Conservation (phyloP, 1,140 invertebrate species). For the Orius insidiosus region DNA sequence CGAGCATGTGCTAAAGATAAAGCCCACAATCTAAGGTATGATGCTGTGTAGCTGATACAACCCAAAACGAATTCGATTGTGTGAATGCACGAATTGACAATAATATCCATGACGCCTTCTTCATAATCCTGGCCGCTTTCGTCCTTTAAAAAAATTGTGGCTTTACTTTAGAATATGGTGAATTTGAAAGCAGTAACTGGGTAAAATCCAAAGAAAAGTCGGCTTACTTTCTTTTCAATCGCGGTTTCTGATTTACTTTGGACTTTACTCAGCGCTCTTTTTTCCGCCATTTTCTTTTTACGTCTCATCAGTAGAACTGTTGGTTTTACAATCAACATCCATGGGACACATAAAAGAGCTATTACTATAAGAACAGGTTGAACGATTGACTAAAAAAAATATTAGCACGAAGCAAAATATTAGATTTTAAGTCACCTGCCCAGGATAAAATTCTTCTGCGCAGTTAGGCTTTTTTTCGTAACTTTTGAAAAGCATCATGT, state of each 20-base stretch:
- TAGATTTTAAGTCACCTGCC: slow-evolving; percentile 36
- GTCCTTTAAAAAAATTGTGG: too few species aligned
- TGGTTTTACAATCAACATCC: slow-evolving; percentile 82
- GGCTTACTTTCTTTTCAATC: too few species aligned
- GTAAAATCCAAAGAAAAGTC: too few species aligned
- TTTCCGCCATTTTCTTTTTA: slow-evolving; percentile 9
- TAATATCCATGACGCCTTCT: slow-evolving; percentile 72
- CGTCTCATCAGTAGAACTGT: slow-evolving; percentile 45
- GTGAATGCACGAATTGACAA: slow-evolving; percentile 92
- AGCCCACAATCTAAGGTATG: slow-evolving; percentile 94
- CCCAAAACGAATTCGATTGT: slow-evolving; percentile 96
- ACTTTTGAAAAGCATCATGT: slow-evolving; percentile 79
- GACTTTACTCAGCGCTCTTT: too few species aligned
- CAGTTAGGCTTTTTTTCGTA: slow-evolving; percentile 30
- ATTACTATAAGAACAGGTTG: slow-evolving; percentile 41
- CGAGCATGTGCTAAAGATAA: slow-evolving; percentile 90
- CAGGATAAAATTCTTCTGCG: slow-evolving; percentile 50
- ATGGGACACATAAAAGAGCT: slow-evolving; percentile 67
- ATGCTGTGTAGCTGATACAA: slow-evolving; percentile 94
- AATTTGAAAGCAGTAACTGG: too few species aligned
- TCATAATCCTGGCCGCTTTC: slow-evolving; percentile 21
- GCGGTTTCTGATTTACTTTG: too few species aligned
- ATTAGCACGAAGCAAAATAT: too few species aligned
- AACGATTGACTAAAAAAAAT: slow-evolving; percentile 18
- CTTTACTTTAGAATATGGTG: too few species aligned